A percentile compares a stretch with the other conserved stretches of the same genome.
These are phyloP conservation scores for Eubasilissa splendida DNA, from an alignment of 2,888 invertebrate species.

Conservation along the genomic window DNA sequence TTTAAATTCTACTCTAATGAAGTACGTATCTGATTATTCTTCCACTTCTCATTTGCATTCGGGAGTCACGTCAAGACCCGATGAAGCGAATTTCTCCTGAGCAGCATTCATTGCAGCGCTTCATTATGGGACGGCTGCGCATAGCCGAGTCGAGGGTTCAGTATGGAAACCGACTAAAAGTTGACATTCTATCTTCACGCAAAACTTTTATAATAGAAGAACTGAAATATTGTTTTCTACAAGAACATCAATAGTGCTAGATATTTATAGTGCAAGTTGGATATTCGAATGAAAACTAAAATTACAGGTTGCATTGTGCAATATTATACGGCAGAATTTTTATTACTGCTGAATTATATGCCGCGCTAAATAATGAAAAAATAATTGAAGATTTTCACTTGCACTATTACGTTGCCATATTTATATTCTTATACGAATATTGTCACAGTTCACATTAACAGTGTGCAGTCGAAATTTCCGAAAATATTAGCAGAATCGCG, in stretches of 20 bases:
- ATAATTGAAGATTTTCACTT: too few relatives aligned
- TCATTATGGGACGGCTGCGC: background rate
- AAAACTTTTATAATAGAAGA: too few relatives aligned
- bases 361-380: too few relatives aligned
- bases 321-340: background rate
- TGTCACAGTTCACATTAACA: too few relatives aligned
- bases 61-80: constrained; percentile 28
- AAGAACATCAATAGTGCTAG: background rate
- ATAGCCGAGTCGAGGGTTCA: background rate
- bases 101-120: constrained; percentile 4
- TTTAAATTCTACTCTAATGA: background rate
- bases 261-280: background rate
- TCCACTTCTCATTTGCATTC: constrained; percentile 18
- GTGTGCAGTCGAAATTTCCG: too few relatives aligned
- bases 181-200: too few relatives aligned
- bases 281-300: background rate
- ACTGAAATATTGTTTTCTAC: background rate
- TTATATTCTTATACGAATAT: too few relatives aligned
- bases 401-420: too few relatives aligned
- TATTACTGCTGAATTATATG: too few relatives aligned
- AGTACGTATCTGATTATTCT: background rate
- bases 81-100: constrained; percentile 32
- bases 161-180: background rate
- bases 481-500: too few relatives aligned
- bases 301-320: background rate